A percentile compares a stretch with the other conserved stretches of the same genome.
phyloP scores from a whole-genome alignment of 2,797 vertebrate genomes.

The Spizella passerina region DNA sequence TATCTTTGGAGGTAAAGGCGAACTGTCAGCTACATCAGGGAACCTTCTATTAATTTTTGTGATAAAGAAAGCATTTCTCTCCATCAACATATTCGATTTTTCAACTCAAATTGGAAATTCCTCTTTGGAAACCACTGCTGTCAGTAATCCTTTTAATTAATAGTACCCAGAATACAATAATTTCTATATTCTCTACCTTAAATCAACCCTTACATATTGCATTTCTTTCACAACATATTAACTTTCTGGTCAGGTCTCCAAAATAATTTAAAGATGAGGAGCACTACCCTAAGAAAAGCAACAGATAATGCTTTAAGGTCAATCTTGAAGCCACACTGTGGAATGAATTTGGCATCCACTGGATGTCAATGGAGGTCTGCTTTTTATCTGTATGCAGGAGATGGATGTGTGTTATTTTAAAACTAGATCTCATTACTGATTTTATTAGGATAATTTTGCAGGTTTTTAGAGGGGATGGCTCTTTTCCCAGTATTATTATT shows the following conservation, averaged over 20 bases:
- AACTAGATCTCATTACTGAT: not conserved
- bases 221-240: not conserved
- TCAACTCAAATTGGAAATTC: slow-evolving; percentile 1
- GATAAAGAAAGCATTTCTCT: not conserved
- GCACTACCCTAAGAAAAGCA: not conserved
- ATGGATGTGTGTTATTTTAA: not conserved
- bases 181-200: not conserved
- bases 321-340: not conserved
- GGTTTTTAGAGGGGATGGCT: not conserved
- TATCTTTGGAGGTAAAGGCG: not conserved
- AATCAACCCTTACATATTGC: not conserved
- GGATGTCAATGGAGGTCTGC: not conserved
- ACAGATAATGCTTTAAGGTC: not conserved
- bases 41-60: not conserved
- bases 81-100: not conserved
- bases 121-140: not conserved
- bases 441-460: not conserved
- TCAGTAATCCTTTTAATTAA: slow-evolving; percentile 3
- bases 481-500: not conserved
- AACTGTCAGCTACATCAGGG: not conserved
- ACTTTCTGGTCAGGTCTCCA: not conserved
- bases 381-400: not conserved
- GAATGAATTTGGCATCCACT: not conserved
- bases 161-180: not conserved
- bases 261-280: not conserved